Base-by-base conservation (phyloP, 2,888 invertebrate species). In the Polydrusus tereticollis region DNA sequence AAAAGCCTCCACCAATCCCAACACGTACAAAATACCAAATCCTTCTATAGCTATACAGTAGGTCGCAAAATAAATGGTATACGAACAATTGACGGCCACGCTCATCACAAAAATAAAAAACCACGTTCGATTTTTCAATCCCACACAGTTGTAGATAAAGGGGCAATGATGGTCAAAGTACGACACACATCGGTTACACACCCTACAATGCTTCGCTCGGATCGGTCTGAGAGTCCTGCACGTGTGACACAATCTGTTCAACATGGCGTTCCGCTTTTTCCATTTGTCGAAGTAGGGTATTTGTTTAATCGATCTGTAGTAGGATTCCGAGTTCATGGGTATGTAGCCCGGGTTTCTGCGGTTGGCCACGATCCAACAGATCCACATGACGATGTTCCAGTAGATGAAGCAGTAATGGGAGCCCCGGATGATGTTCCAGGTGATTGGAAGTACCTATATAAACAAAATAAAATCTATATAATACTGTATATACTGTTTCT, bases 141-240 rank as follows among this genome's bases (percentile, higher is more conserved):
- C 97, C 16, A 97, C 95, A 84, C 97, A 97, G 84, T 97, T 97
- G 86, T 96, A 95, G 79, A 97, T 96, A 83, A 97, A 97, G 0
- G 97, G 97, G 83, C 97, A 97, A 84, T 97, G 97, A 85, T 97
- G 97, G 84, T 97, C 97, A 82, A 97, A 96, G 83, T 96, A 95
- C 1, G 89, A 89, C 6, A 92, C 91, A 82, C 92, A 92, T 76
- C 86, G 79, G 83, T 96, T 96, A 86, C 97, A 97, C 64, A 96
- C 92, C 58, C 96, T 90, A 80, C 97, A 97, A 84, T 97, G 97
- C 84, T 97, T 97, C 5, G 96, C 95, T 82, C 97, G 88, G 38
- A 96, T 83, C 0, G 97, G 96, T 76, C 96, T 89, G 72, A 97
- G 88, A 79, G 95, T 95, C 65, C 95, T 90, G 82, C 97, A 97